Evolutionary conservation across 1,140 invertebrate species (phyloP).

Genomic region (Psix sp.): DNA sequence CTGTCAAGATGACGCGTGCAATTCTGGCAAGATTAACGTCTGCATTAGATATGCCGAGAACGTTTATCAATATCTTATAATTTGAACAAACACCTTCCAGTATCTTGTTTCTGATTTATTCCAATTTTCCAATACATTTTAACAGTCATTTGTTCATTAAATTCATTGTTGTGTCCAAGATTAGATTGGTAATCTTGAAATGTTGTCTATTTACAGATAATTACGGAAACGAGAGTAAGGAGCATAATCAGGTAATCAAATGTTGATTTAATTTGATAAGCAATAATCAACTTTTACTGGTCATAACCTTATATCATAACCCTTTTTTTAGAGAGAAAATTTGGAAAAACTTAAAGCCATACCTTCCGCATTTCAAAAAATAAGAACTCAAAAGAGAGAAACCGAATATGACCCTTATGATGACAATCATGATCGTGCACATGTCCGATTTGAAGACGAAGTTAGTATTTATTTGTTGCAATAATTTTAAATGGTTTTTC

Average conservation of each 20-base stretch:
- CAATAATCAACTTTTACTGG: too few relatives aligned
- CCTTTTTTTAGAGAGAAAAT: background rate
- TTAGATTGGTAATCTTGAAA: too few relatives aligned
- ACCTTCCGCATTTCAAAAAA: too few relatives aligned
- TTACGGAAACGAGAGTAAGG: too few relatives aligned
- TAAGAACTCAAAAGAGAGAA: conserved; percentile 18
- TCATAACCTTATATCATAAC: background rate
- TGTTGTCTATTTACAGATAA: too few relatives aligned
- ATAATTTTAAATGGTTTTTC: conserved; percentile 1
- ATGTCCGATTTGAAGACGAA: conserved; percentile 31
- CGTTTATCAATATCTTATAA: conserved; percentile 27
- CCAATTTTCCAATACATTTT: too few relatives aligned
- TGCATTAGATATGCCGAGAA: conserved; percentile 17
- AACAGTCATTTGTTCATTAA: too few relatives aligned
- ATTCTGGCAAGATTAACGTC: conserved; percentile 49
- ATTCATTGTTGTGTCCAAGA: too few relatives aligned
- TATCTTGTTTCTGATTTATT: conserved; percentile 1
- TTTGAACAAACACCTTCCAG: background rate
- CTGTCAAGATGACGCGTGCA: conserved; percentile 53
- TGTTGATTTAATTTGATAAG: too few relatives aligned
- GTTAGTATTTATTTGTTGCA: conserved; percentile 5
- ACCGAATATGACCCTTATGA: conserved; percentile 13
- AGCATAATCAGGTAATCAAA: too few relatives aligned
- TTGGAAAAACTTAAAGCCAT: background rate
- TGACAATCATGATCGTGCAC: background rate